Evolutionary conservation across 2,888 invertebrate species (phyloP).

Genomic region (Electrophaes corylata): DNA sequence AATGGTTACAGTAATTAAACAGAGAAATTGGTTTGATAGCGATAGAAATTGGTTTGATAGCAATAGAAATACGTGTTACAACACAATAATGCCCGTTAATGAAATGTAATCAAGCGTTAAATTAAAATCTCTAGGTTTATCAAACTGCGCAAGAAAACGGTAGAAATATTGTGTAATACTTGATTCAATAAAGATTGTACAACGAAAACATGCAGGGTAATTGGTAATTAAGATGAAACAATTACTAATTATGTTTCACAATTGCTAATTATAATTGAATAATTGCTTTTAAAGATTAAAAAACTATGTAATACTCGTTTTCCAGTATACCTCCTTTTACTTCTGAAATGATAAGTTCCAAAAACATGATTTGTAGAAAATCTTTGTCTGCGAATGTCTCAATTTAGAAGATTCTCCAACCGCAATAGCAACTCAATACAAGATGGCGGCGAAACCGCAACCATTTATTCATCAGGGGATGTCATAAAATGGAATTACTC

Average conservation of each 20-base stretch:
- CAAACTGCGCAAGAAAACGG: constrained; percentile 37
- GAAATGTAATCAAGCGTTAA: constrained; percentile 69
- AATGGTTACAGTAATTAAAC: constrained; percentile 71
- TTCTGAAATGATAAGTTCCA: neutral
- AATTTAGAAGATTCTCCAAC: constrained; percentile 6
- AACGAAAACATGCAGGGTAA: constrained; percentile 12
- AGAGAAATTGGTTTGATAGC: constrained; percentile 67
- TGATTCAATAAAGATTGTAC: constrained; percentile 15
- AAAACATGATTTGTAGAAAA: neutral
- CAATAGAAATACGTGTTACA: constrained; percentile 59
- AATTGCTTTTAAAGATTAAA: constrained; percentile 4
- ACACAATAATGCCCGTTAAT: constrained; percentile 65
- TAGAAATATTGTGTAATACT: constrained; percentile 30
- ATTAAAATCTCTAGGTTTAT: constrained; percentile 64
- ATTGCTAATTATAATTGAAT: constrained; percentile 10
- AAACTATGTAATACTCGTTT: neutral
- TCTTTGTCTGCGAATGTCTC: constrained; percentile 12
- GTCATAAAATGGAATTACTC: constrained; percentile 75
- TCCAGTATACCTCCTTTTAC: neutral
- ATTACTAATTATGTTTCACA: constrained; percentile 12
- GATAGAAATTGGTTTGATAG: constrained; percentile 59
- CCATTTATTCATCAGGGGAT: constrained; percentile 62
- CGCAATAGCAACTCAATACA: constrained; percentile 40
- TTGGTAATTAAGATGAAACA: constrained; percentile 18
- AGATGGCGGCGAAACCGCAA: constrained; percentile 65